A percentile compares a stretch with the other conserved stretches of the same genome.
Evolutionary conservation across 2,888 invertebrate genomes (phyloP).

Genomic region (Melieria omissa): DNA sequence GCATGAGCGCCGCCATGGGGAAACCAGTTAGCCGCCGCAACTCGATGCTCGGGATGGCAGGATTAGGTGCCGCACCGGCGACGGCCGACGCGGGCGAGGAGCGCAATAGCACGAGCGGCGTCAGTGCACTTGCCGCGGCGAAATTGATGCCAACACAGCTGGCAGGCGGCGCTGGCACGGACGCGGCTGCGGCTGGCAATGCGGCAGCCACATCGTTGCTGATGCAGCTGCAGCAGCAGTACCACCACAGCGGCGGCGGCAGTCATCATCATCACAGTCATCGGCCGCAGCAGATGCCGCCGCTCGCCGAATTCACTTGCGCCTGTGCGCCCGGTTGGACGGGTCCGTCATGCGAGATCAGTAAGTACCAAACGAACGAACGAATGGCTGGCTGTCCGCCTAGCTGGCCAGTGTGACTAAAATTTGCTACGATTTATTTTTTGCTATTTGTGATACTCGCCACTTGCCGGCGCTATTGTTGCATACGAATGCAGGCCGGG

Average conservation of each 20-base stretch:
- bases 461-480: background rate
- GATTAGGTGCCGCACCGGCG: slow-evolving; percentile 44
- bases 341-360: slow-evolving; percentile 81
- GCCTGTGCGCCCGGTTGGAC: slow-evolving; percentile 86
- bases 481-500: no score
- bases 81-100: slow-evolving; percentile 36
- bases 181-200: slow-evolving; percentile 24
- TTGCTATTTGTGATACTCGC: background rate
- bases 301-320: slow-evolving; percentile 75
- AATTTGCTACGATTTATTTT: slow-evolving; percentile 5
- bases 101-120: slow-evolving; percentile 36
- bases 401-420: background rate
- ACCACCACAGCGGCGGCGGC: slow-evolving; percentile 39
- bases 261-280: slow-evolving; percentile 43
- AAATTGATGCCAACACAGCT: slow-evolving; percentile 26
- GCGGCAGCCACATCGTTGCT: slow-evolving; percentile 25
- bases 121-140: slow-evolving; percentile 70
- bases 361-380: slow-evolving; percentile 67
- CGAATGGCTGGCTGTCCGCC: background rate
- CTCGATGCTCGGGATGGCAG: slow-evolving; percentile 57
- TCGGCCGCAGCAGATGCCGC: slow-evolving; percentile 52
- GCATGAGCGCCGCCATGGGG: slow-evolving; percentile 67
- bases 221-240: slow-evolving; percentile 44
- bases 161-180: slow-evolving; percentile 39
- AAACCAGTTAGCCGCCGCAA: slow-evolving; percentile 64